phyloP scores from a whole-genome alignment of 2,797 vertebrate species.

The Pangasius djambal region DNA sequence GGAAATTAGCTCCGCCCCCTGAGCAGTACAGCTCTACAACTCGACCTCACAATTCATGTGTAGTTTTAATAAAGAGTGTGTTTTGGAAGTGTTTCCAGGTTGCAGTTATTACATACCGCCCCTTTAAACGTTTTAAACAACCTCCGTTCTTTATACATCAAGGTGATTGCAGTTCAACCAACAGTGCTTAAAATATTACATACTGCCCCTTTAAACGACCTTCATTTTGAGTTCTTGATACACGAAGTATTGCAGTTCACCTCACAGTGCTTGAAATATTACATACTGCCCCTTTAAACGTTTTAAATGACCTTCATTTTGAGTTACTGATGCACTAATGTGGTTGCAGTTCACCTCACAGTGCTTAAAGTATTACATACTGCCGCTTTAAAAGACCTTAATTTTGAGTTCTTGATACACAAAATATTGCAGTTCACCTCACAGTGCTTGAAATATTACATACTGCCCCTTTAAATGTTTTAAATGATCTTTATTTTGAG shows the following conservation, averaged over 20 bases:
- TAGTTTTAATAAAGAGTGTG: not conserved
- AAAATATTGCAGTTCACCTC: fast-evolving
- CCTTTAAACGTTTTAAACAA: not conserved
- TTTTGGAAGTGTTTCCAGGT: not conserved
- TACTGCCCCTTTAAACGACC: not conserved
- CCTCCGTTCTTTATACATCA: not conserved
- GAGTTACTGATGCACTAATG: no score
- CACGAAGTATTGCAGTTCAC: not conserved
- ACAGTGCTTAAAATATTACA: no score
- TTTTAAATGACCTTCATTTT: no score
- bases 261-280: not conserved
- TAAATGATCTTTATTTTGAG: no score
- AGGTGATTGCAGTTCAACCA: not conserved
- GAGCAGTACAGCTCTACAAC: no score
- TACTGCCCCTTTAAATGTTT: no score
- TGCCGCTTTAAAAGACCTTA: no score
- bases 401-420: no score
- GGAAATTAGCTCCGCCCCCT: not conserved
- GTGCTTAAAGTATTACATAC: no score
- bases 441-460: no score
- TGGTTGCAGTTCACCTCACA: no score
- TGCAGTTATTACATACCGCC: not conserved
- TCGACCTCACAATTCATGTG: not conserved
- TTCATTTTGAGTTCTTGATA: not conserved
- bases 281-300: no score